Conservation (phyloP, 2,113 vertebrate genomes). For the Gobio gobio region DNA sequence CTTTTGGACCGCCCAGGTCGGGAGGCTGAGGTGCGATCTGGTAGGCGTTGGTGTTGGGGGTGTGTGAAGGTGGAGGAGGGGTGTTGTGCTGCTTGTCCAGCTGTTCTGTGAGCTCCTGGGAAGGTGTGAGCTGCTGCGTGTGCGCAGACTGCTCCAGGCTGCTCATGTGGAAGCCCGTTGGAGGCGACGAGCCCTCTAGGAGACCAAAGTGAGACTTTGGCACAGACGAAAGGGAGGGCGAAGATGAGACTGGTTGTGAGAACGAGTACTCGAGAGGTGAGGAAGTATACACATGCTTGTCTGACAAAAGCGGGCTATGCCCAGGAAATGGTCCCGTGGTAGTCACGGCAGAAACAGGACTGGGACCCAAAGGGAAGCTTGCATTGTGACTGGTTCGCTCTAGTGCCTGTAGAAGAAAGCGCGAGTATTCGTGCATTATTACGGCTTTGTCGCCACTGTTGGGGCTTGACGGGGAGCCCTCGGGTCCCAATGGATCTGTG, state of each 20-base stretch:
- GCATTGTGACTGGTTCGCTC: conserved; percentile 95
- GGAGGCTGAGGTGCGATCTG: conserved; percentile 76
- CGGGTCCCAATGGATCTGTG: conserved; percentile 76
- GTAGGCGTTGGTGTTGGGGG: conserved; percentile 76
- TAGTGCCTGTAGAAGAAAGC: conserved; percentile 97
- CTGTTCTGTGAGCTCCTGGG: conserved; percentile 97
- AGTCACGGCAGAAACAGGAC: conserved; percentile 82
- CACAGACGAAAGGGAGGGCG: conserved; percentile 80
- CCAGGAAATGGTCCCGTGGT: conserved; percentile 86
- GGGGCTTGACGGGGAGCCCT: conserved; percentile 79
- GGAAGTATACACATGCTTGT: conserved; percentile 95
- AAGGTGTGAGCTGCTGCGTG: conserved; percentile 93
- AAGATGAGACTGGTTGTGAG: conserved; percentile 86
- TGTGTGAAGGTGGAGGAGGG: conserved; percentile 67
- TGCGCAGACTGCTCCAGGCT: conserved; percentile 87
- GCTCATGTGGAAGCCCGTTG: conserved; percentile 90
- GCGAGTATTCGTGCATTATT: conserved; percentile 97
- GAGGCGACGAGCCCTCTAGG: conserved; percentile 83
- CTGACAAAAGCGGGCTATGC: conserved; percentile 84
- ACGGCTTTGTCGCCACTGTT: conserved; percentile 86
- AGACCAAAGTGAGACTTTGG: conserved; percentile 98
- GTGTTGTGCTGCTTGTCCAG: conserved; percentile 89
- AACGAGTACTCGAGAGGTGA: conserved; percentile 93
- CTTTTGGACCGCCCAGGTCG: conserved; percentile 89
- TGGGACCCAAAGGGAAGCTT: conserved; percentile 85